Evolutionary conservation across 2,113 vertebrate genomes (phyloP).

Genomic region (Pseudopodoces humilis): DNA sequence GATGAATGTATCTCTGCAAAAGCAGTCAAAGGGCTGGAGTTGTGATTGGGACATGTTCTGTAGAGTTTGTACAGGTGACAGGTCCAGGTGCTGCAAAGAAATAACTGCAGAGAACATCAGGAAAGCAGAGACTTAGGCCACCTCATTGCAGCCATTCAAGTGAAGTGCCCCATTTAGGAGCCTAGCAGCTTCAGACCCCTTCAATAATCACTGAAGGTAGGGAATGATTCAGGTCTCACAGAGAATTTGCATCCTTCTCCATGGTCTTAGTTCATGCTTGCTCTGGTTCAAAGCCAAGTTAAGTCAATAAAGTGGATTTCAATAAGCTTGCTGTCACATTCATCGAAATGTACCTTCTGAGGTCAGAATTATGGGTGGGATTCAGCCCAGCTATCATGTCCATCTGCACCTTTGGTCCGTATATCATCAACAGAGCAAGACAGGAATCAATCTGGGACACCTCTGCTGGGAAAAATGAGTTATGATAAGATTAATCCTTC

Average conservation of each 20-base stretch:
- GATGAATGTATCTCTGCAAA: not conserved
- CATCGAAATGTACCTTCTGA: not conserved
- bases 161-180: not conserved
- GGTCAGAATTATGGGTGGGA: not conserved
- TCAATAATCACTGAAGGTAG: not conserved
- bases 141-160: not conserved
- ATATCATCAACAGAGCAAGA: not conserved
- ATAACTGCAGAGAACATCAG: not conserved
- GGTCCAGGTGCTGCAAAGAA: not conserved
- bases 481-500: not conserved
- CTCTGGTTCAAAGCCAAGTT: not conserved
- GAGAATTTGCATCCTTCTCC: not conserved
- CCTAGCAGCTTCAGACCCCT: not conserved
- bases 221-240: not conserved
- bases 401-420: not conserved
- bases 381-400: not conserved
- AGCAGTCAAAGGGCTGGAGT: not conserved
- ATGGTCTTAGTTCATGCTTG: not conserved
- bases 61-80: not conserved
- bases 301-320: not conserved
- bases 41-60: not conserved
- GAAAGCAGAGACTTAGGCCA: not conserved
- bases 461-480: not conserved
- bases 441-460: not conserved
- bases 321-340: not conserved